Conservation (phyloP, 2,888 invertebrate species). For the Baccha elongata region DNA sequence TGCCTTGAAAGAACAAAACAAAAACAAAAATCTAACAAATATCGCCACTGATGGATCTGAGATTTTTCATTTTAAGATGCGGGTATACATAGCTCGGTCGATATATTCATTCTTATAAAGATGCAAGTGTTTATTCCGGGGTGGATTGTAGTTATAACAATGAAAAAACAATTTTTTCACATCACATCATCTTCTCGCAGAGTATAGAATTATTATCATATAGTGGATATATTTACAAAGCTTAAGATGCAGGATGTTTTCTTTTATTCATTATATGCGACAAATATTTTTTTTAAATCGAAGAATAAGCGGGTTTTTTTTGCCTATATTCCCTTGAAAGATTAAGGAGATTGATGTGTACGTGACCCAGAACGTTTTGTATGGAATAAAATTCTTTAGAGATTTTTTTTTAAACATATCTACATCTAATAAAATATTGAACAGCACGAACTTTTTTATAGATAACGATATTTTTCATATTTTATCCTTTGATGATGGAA, state of each 20-base stretch:
- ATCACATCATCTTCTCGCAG: constrained; percentile 32
- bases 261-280: neutral
- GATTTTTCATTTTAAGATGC: constrained; percentile 57
- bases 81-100: constrained; percentile 37
- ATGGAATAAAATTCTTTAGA: neutral
- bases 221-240: constrained; percentile 12
- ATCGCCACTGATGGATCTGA: constrained; percentile 53
- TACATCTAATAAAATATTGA: constrained; percentile 13
- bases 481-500: constrained; percentile 16
- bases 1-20: constrained; percentile 4
- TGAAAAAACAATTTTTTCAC: constrained; percentile 26
- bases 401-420: too few relatives aligned
- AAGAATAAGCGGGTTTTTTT: constrained; percentile 35
- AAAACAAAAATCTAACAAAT: neutral
- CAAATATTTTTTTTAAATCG: constrained; percentile 2
- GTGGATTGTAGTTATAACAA: constrained; percentile 42
- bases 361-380: constrained; percentile 55
- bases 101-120: constrained; percentile 8
- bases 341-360: constrained; percentile 44
- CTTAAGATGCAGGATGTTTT: constrained; percentile 25
- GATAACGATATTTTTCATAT: constrained; percentile 12
- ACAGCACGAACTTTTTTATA: constrained; percentile 36
- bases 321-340: neutral
- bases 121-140: constrained; percentile 65
- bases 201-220: neutral